A percentile compares a stretch with the other conserved stretches of the same genome.
phyloP scores from a whole-genome alignment of 2,888 invertebrate genomes.

The Agriopis marginaria region DNA sequence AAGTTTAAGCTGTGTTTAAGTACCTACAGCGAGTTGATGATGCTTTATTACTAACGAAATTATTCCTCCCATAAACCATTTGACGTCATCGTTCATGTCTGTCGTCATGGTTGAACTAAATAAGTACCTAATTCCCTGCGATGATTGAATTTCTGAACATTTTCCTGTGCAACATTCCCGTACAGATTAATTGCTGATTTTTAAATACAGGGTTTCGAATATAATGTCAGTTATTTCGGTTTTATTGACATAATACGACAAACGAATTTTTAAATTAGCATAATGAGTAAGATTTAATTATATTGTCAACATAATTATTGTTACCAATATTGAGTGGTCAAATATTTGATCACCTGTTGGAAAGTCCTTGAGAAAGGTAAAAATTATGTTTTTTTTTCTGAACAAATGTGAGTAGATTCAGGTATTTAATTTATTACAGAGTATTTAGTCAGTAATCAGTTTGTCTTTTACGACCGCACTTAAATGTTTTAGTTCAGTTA shows the following conservation, averaged over 20 bases:
- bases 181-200: too few species aligned
- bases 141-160: background rate
- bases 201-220: too few species aligned
- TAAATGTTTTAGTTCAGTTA: too few species aligned
- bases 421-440: too few species aligned
- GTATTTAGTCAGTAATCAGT: too few species aligned
- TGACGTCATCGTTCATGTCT: constrained; percentile 4
- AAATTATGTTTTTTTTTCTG: background rate
- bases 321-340: background rate
- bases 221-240: background rate
- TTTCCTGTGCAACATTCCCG: background rate
- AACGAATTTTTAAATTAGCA: background rate
- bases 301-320: background rate
- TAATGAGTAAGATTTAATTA: background rate
- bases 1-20: too few species aligned
- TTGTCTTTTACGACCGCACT: too few species aligned
- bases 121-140: background rate
- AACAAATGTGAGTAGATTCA: background rate
- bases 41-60: too few species aligned
- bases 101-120: background rate
- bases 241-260: background rate
- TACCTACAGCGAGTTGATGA: too few species aligned
- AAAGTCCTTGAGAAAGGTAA: background rate
- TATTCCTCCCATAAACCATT: background rate
- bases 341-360: constrained; percentile 6